A percentile compares a stretch with the other conserved stretches of the same genome.
Conservation (phyloP, 1,140 invertebrate species). For the Vanessa atalanta region DNA sequence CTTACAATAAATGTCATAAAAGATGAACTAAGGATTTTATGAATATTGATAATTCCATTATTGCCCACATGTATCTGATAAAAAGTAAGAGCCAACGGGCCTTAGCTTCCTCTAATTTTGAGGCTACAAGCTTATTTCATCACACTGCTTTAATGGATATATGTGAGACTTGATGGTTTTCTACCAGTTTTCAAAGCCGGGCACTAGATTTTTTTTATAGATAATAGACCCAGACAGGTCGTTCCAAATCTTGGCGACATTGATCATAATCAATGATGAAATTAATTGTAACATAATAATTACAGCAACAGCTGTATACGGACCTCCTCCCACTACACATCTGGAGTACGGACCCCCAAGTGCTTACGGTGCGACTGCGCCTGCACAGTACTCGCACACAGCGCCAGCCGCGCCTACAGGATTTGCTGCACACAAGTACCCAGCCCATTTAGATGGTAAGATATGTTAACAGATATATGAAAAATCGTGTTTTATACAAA, state of each 20-base stretch:
- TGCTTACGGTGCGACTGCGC: slow-evolving; percentile 63
- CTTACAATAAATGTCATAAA: not conserved
- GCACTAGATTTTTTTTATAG: no score
- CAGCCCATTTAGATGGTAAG: slow-evolving; percentile 69
- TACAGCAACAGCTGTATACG: slow-evolving; percentile 68
- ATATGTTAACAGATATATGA: not conserved
- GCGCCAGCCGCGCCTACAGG: slow-evolving; percentile 60
- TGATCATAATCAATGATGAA: not conserved
- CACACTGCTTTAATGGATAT: no score
- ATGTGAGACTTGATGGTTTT: not conserved
- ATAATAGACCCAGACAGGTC: no score
- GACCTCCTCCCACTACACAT: slow-evolving; percentile 59
- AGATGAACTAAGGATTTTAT: not conserved
- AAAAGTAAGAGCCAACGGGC: no score
- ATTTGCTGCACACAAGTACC: slow-evolving; percentile 67
- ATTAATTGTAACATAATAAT: slow-evolving; percentile 23
- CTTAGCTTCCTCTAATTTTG: no score
- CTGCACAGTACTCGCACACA: slow-evolving; percentile 58
- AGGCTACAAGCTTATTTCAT: no score
- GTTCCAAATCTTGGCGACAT: no score
- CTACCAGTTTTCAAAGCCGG: no score
- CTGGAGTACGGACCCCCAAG: slow-evolving; percentile 58
- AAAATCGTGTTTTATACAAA: no score
- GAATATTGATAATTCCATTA: not conserved
- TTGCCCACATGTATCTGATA: not conserved